Evolutionary conservation across 2,113 vertebrate genomes (phyloP), one percentile per base, ranked within the genome.

Genomic region (Pipa parva): DNA sequence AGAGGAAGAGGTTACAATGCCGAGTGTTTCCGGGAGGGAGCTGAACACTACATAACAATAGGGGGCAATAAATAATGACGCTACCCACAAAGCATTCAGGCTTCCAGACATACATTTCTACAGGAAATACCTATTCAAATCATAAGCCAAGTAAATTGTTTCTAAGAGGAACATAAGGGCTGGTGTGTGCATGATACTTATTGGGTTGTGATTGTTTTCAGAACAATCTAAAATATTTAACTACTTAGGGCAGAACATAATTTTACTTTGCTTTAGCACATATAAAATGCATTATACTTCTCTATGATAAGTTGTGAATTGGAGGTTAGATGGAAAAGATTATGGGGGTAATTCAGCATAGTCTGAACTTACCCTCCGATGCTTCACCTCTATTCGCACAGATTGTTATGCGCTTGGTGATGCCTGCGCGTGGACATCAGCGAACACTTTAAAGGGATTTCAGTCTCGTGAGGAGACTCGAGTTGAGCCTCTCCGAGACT

Each of bases 1-100:
- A 39, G 31, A 27, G 62, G 62, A 64, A 64, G 27, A 39, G 26
- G 33, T 21, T 37, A 56, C 63, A 56, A 66, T 57, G 52, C 20
- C 52, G 57, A 31, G 31, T 26, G 46, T 21, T 45, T 70, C 66
- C 59, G 39, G 57, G 18, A 61, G 65, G 18, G 45, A 26, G 22
- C 24, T 10, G 8, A 1, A 46, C 2, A 52, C 50, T 27, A 17
- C 9, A 28, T 7, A 31, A 27, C 17, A 56, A 39, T n/a, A 29
- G 13, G 22, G n/a, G 26, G 22, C 24, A 42, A 28, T 26, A 11
- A 10, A 21, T 12, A 17, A 61, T 10, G 36, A 6, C 15, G 21
- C 29, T 26, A 37, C 59, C 20, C 17, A 17, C 25, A 54, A 3
- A 11, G 2, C 12, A 12, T 15, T 18, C 8, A 25, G 55, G 20